Conservation (phyloP, 2,113 vertebrate genomes). For the Chaetorhynchus papuensis region DNA sequence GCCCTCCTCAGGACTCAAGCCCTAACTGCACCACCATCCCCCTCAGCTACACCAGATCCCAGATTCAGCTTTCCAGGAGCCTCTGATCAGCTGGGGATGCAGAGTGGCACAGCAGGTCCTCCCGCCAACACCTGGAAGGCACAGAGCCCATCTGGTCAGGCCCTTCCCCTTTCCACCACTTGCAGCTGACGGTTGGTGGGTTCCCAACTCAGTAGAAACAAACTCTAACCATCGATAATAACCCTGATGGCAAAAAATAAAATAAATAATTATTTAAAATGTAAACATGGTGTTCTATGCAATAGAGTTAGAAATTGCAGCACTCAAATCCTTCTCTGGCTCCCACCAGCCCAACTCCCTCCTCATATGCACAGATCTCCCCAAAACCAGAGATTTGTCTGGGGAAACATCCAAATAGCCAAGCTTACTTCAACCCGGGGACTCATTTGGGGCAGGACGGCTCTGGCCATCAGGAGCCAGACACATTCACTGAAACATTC, state of each 20-base stretch:
- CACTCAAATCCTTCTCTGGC: not conserved
- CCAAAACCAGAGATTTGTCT: not conserved
- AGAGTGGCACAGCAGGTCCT: not conserved
- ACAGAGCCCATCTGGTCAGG: not conserved
- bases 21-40: not conserved
- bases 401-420: not conserved
- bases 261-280: not conserved
- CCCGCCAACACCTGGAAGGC: not conserved
- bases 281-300: not conserved
- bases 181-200: not conserved
- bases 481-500: not conserved
- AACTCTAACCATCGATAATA: not conserved
- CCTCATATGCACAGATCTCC: not conserved
- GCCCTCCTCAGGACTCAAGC: not conserved
- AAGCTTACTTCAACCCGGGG: not conserved
- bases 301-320: not conserved
- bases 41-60: not conserved
- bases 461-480: not conserved
- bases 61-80: not conserved
- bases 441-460: not conserved
- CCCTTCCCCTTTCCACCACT: not conserved
- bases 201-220: not conserved
- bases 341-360: not conserved
- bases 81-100: not conserved
- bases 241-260: not conserved